phyloP scores from a whole-genome alignment of 2,888 invertebrate species.

The Empis stercorea region DNA sequence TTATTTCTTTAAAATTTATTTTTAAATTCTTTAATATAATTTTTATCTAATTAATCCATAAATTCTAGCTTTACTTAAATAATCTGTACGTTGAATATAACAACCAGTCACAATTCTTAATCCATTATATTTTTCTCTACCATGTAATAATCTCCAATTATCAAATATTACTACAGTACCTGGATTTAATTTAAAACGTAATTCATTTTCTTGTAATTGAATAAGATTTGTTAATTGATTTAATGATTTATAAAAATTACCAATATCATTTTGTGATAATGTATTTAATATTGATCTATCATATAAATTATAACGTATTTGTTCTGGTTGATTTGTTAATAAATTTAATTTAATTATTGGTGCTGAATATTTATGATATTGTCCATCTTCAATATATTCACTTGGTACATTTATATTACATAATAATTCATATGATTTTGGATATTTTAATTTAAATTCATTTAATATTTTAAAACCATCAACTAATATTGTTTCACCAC shows the following conservation, averaged over 20 bases:
- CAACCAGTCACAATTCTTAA: slow-evolving; percentile 53
- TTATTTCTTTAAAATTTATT: too few relatives aligned
- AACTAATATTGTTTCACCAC: slow-evolving; percentile 60
- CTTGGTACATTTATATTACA: slow-evolving; percentile 44
- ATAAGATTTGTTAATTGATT: slow-evolving; percentile 42
- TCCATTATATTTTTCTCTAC: slow-evolving; percentile 55
- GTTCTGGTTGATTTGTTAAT: slow-evolving; percentile 42
- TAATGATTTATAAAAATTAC: slow-evolving; percentile 48
- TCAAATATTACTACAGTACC: slow-evolving; percentile 62
- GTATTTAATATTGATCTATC: slow-evolving; percentile 53
- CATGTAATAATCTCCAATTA: slow-evolving; percentile 69
- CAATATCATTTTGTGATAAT: slow-evolving; percentile 40
- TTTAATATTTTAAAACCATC: slow-evolving; percentile 60
- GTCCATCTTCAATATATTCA: slow-evolving; percentile 50
- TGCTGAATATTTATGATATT: slow-evolving; percentile 43
- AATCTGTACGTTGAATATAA: slow-evolving; percentile 60
- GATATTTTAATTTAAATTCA: slow-evolving; percentile 40
- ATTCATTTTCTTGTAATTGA: slow-evolving; percentile 39
- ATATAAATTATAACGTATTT: slow-evolving; percentile 60
- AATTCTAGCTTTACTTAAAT: slow-evolving; percentile 45
- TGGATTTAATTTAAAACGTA: slow-evolving; percentile 48
- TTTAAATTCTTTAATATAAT: not conserved
- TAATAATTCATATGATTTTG: slow-evolving; percentile 46
- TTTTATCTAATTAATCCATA: slow-evolving; percentile 35
- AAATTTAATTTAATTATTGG: slow-evolving; percentile 46